A percentile compares a stretch with the other conserved stretches of the same genome.
These are phyloP conservation scores for Zosterops borbonicus DNA, from an alignment of 2,113 vertebrate genomes.

Conservation along the genomic window DNA sequence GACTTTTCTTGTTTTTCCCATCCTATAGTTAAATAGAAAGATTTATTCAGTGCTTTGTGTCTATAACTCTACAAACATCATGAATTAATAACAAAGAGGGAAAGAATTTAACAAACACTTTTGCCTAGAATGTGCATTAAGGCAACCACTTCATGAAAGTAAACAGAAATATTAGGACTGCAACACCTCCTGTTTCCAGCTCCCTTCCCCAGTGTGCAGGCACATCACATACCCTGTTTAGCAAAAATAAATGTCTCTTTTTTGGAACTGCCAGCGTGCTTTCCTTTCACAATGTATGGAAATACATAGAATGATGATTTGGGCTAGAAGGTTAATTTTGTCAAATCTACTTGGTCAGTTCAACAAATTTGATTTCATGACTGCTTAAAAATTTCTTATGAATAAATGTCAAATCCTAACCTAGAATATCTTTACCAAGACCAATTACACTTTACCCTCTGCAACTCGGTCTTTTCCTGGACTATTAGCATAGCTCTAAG, in stretches of 20 bases:
- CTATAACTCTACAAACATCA: not conserved
- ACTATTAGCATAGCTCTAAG: not conserved
- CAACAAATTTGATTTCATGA: not conserved
- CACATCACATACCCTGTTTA: not conserved
- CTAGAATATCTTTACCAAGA: accelerated
- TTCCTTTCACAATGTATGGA: not conserved
- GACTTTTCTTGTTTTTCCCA: not conserved
- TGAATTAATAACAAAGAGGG: not conserved
- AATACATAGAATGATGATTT: not conserved
- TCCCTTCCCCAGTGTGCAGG: not conserved
- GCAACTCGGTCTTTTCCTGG: not conserved
- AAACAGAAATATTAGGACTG: not conserved
- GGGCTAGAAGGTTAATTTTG: not conserved
- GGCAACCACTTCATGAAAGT: not conserved
- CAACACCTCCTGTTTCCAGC: not conserved
- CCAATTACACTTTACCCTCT: not conserved
- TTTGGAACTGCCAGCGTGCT: not conserved
- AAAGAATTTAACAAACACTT: not conserved
- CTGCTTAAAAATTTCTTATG: not conserved
- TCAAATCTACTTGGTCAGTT: not conserved
- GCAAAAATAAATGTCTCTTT: not conserved
- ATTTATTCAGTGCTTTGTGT: not conserved
- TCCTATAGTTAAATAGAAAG: not conserved
- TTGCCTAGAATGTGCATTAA: not conserved
- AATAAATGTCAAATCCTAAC: not conserved